phyloP scores from a whole-genome alignment of 2,113 vertebrate genomes.

The Catagonus wagneri region DNA sequence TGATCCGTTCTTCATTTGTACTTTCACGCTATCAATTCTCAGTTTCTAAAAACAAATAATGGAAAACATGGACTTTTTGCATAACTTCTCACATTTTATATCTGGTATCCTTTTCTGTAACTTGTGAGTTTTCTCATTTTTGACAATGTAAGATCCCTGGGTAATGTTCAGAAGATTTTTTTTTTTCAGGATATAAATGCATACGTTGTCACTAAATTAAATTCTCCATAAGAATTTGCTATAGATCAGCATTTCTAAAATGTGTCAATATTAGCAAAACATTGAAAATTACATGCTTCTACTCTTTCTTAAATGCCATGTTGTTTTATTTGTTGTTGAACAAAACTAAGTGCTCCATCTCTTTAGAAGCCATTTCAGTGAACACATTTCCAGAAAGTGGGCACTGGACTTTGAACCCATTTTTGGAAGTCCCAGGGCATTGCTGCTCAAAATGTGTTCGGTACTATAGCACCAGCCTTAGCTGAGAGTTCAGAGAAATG shows the following conservation, averaged over 20 bases:
- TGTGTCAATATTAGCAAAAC: background rate
- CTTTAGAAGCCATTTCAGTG: background rate
- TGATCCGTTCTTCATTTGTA: conserved; percentile 30
- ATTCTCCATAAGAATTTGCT: background rate
- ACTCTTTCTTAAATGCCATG: background rate
- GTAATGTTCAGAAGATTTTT: background rate
- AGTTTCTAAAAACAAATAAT: conserved; percentile 25
- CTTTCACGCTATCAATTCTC: background rate
- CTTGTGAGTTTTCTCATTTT: background rate
- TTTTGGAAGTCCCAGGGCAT: background rate
- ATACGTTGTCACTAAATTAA: background rate
- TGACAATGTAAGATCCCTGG: background rate
- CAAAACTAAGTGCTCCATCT: background rate
- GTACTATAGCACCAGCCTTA: background rate
- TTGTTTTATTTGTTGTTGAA: background rate
- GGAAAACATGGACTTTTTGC: background rate
- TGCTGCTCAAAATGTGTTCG: background rate
- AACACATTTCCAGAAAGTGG: background rate
- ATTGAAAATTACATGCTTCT: background rate
- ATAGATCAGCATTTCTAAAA: background rate
- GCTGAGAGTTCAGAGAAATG: background rate
- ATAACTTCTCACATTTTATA: background rate
- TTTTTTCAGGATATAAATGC: background rate
- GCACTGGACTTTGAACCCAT: background rate
- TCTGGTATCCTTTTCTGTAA: background rate